Conservation (phyloP, 2,113 vertebrate genomes). For the Dipodomys merriami region DNA sequence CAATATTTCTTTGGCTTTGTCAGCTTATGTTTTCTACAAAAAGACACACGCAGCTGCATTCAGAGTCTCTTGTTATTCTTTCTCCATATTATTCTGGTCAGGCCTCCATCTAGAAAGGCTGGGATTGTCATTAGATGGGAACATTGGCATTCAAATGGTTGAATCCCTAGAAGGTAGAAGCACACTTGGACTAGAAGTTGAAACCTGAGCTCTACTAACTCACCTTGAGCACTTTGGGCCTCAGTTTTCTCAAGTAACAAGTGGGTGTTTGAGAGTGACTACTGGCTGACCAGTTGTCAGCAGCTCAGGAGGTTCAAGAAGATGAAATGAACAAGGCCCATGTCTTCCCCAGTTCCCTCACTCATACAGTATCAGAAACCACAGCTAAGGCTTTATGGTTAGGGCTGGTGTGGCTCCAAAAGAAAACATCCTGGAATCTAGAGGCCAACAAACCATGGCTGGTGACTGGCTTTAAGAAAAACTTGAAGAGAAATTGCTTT, state of each 20-base stretch:
- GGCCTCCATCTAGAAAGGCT: neutral
- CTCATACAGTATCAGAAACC: neutral
- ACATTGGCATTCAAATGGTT: neutral
- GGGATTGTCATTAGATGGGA: neutral
- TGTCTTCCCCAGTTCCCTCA: neutral
- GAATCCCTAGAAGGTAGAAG: neutral
- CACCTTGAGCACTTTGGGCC: neutral
- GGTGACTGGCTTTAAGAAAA: neutral
- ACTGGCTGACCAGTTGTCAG: neutral
- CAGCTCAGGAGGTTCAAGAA: neutral
- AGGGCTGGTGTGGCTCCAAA: constrained; percentile 17
- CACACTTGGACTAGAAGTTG: neutral
- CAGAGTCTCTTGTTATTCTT: neutral
- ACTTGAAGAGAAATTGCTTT: constrained; percentile 4
- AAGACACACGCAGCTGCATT: neutral
- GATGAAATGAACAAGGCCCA: neutral
- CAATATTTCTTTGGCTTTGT: constrained; percentile 16
- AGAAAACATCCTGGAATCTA: neutral
- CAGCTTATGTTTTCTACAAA: constrained; percentile 30
- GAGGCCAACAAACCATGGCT: neutral
- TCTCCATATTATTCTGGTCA: neutral
- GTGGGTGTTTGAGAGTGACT: neutral
- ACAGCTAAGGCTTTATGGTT: neutral
- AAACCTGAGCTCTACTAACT: neutral
- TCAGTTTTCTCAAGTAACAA: constrained; percentile 12